Evolutionary conservation across 2,888 invertebrate species (phyloP).

Genomic region (Perizoma affinitatum): DNA sequence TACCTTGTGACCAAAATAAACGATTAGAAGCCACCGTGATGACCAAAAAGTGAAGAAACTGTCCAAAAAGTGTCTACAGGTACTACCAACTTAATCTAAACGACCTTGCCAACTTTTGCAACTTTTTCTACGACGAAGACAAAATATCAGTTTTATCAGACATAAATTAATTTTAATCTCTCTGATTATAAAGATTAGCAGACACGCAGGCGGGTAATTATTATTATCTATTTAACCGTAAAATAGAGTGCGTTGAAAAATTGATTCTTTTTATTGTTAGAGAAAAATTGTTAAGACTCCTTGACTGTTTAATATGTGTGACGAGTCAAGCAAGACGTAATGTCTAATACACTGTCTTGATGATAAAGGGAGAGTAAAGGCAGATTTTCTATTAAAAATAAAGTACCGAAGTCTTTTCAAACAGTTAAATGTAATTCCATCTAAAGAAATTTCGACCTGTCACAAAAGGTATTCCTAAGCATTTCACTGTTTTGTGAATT

Average conservation of each 20-base stretch:
- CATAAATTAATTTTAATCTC: slow-evolving; percentile 4
- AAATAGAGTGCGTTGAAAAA: not conserved
- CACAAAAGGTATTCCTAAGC: slow-evolving; percentile 15
- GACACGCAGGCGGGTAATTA: not conserved
- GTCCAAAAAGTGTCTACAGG: not conserved
- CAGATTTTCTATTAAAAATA: not conserved
- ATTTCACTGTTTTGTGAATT: not conserved
- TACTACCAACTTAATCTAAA: not conserved
- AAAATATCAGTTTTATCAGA: slow-evolving; percentile 10
- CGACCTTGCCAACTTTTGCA: slow-evolving; percentile 16
- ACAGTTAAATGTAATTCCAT: too few species aligned
- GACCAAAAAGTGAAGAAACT: slow-evolving; percentile 2
- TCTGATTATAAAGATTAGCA: not conserved
- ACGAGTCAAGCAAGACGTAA: too few species aligned
- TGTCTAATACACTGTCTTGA: not conserved
- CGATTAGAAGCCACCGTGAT: slow-evolving; percentile 1
- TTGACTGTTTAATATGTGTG: too few species aligned
- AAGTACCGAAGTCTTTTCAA: not conserved
- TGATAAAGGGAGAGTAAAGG: not conserved
- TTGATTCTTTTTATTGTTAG: not conserved
- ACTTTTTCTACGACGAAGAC: slow-evolving; percentile 5
- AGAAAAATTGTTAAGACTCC: not conserved
- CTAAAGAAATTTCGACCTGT: too few species aligned
- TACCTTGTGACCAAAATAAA: not conserved
- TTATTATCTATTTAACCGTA: too few species aligned